A percentile compares a stretch with the other conserved stretches of the same genome.
Evolutionary conservation across 2,113 vertebrate species (phyloP).

Genomic region (Pandion haliaetus): DNA sequence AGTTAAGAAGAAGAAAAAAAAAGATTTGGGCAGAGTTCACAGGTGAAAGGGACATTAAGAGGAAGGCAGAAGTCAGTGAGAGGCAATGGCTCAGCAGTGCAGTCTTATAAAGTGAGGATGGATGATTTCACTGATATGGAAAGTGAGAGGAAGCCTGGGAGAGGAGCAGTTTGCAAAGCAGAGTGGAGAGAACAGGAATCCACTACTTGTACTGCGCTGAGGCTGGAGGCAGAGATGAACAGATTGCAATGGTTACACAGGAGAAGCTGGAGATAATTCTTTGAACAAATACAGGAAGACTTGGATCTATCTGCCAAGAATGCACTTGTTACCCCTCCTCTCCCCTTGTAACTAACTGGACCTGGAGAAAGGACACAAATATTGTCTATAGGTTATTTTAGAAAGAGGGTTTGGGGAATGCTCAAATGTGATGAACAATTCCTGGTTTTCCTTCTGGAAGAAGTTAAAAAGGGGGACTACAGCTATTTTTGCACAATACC

Average conservation of each 20-base stretch:
- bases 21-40: neutral
- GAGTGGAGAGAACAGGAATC: neutral
- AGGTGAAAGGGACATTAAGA: neutral
- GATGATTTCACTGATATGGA: neutral
- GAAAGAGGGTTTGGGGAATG: neutral
- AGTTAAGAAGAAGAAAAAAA: neutral
- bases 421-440: neutral
- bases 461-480: neutral
- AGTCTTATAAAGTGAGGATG: neutral
- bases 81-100: neutral
- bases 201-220: neutral
- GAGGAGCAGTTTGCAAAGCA: neutral
- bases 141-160: neutral
- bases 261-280: neutral
- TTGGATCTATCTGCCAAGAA: neutral
- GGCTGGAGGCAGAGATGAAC: neutral
- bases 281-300: neutral
- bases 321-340: accelerated
- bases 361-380: neutral
- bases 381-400: neutral
- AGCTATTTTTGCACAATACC: neutral
- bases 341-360: neutral
- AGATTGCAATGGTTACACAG: neutral
- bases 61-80: neutral
- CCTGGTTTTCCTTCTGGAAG: neutral